A percentile compares a stretch with the other conserved stretches of the same genome.
These are phyloP conservation scores for Spatula clypeata DNA, from an alignment of 2,797 vertebrate species.

Conservation along the genomic window DNA sequence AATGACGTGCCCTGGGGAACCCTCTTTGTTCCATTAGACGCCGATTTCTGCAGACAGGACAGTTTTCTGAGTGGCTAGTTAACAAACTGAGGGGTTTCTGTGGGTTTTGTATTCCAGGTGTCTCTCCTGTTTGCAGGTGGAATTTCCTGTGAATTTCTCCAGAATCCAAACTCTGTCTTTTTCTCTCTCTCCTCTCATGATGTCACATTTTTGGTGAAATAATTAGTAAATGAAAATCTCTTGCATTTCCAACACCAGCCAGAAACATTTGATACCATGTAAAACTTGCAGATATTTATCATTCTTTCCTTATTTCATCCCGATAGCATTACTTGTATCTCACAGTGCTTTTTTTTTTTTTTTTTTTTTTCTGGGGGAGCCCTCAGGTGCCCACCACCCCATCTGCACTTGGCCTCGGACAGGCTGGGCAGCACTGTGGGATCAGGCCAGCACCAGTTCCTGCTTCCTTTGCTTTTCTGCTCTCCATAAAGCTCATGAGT, in stretches of 20 bases:
- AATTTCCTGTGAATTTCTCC: background rate
- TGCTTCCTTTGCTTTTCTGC: background rate
- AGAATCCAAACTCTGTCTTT: accelerated
- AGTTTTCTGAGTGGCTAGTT: background rate
- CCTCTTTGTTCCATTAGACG: background rate
- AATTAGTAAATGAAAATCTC: background rate
- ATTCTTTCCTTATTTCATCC: background rate
- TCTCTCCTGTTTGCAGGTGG: background rate
- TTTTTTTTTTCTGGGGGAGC: background rate
- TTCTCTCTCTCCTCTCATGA: background rate
- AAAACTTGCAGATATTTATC: background rate
- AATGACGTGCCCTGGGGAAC: background rate
- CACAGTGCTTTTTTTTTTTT: background rate
- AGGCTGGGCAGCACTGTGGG: accelerated
- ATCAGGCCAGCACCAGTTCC: background rate
- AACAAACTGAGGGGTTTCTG: background rate
- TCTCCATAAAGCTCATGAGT: background rate
- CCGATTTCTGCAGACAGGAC: background rate
- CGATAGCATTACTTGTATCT: background rate
- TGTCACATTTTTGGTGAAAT: background rate
- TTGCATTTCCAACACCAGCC: background rate
- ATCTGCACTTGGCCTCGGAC: accelerated
- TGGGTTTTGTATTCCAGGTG: background rate
- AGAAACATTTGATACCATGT: background rate
- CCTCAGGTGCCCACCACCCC: background rate